Evolutionary conservation across 2,888 invertebrate species (phyloP).

Genomic region (Merodon equestris): DNA sequence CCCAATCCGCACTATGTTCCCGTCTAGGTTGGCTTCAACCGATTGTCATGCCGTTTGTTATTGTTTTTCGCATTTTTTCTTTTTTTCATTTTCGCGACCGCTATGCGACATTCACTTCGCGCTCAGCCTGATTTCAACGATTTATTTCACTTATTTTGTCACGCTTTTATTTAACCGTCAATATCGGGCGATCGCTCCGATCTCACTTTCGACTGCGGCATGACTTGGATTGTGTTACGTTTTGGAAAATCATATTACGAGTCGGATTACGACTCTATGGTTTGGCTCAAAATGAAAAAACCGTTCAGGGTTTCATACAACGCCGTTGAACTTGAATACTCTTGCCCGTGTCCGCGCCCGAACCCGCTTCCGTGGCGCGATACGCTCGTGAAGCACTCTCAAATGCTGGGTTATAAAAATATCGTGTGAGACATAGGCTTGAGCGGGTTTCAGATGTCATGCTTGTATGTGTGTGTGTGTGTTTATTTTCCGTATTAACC

Average conservation of each 20-base stretch:
- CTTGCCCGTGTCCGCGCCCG: too few species aligned
- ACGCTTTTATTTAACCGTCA: conserved; percentile 52
- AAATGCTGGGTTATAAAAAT: conserved; percentile 5
- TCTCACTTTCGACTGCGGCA: conserved; percentile 35
- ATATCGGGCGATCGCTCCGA: conserved; percentile 25
- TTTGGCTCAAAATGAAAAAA: conserved; percentile 28
- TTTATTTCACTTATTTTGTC: conserved; percentile 60
- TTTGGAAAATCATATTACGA: conserved; percentile 44
- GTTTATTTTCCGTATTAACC: conserved; percentile 33
- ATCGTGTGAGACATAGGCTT: conserved; percentile 32
- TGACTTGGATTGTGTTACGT: conserved; percentile 53
- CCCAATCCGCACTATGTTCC: neutral
- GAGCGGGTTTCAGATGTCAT: conserved; percentile 11
- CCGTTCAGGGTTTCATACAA: conserved; percentile 56
- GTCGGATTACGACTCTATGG: neutral
- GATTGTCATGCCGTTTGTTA: conserved; percentile 33
- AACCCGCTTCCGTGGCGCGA: neutral
- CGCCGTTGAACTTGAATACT: conserved; percentile 62
- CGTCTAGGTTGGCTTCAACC: conserved; percentile 1
- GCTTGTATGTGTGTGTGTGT: too few species aligned
- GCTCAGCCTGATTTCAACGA: conserved; percentile 11
- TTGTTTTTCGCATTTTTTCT: conserved; percentile 31
- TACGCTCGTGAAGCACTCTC: neutral
- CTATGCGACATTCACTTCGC: conserved; percentile 58
- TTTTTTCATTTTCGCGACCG: conserved; percentile 3